Evolutionary conservation across 1,140 invertebrate genomes (phyloP).

Genomic region (Drosophila burlai): DNA sequence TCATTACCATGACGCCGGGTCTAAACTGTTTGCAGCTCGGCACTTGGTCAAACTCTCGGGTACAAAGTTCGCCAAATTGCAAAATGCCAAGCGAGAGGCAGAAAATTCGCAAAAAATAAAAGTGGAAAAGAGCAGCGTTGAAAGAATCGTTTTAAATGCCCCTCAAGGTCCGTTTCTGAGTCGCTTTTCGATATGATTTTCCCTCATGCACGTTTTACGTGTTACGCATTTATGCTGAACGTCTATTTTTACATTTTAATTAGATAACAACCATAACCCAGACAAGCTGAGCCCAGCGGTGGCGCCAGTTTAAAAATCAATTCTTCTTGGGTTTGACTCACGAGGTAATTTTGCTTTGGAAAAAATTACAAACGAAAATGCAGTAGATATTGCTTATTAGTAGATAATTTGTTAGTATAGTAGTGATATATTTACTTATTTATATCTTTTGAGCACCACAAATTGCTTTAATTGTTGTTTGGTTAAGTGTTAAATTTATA

Average conservation of each 20-base stretch:
- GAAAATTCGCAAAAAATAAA: conserved; percentile 2
- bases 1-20: conserved; percentile 49
- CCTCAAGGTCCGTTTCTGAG: conserved; percentile 59
- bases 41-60: conserved; percentile 51
- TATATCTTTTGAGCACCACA: not conserved
- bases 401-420: not conserved
- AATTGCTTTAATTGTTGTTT: no score
- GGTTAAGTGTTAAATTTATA: not conserved
- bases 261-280: conserved; percentile 63
- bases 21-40: conserved; percentile 44
- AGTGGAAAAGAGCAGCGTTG: conserved; percentile 12
- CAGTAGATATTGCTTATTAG: no score
- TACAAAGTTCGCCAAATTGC: conserved; percentile 66
- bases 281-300: conserved; percentile 36
- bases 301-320: conserved; percentile 16
- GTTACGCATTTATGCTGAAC: conserved; percentile 49
- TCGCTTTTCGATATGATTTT: conserved; percentile 50
- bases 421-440: not conserved
- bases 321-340: conserved; percentile 33
- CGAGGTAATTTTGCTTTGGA: not conserved
- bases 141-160: conserved; percentile 63
- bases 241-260: conserved; percentile 60
- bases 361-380: not conserved
- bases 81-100: conserved; percentile 31
- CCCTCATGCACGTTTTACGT: conserved; percentile 20